These are phyloP conservation scores for Stomatorhinus walkeri DNA, from an alignment of 2,797 vertebrate genomes.

Conservation along the genomic window DNA sequence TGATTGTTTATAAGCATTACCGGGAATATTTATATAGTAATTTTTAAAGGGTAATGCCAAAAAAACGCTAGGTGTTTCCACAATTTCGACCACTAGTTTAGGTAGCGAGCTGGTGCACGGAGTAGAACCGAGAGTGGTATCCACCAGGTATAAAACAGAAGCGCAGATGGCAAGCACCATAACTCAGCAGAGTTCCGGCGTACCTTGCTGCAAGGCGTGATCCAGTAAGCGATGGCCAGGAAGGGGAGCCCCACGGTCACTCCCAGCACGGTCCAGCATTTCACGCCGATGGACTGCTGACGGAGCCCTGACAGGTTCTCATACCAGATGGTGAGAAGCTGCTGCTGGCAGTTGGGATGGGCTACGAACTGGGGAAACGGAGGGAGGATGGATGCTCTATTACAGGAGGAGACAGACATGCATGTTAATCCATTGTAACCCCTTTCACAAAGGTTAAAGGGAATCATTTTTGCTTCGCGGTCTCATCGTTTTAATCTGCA, in stretches of 20 bases:
- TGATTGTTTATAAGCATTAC: background rate
- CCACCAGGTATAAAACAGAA: background rate
- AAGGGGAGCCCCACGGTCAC: conserved; percentile 88
- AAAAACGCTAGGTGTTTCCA: background rate
- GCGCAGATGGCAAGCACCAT: background rate
- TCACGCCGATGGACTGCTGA: conserved; percentile 90
- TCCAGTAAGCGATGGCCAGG: conserved; percentile 92
- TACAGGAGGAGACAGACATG: background rate
- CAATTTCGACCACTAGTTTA: background rate
- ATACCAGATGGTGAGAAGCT: conserved; percentile 94
- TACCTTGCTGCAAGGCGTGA: conserved; percentile 96
- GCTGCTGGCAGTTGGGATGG: conserved; percentile 97
- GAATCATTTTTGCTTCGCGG: background rate
- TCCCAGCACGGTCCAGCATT: conserved; percentile 87
- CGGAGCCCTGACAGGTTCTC: conserved; percentile 89
- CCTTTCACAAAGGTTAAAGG: background rate
- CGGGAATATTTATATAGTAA: background rate
- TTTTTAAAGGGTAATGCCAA: background rate
- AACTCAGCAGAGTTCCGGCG: background rate
- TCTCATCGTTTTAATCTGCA: background rate
- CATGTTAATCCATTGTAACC: background rate
- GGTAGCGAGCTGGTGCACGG: background rate
- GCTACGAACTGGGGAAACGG: conserved; percentile 77
- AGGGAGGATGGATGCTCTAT: background rate
- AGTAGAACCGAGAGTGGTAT: background rate